Conservation (phyloP, 2,797 vertebrate genomes). For the Myotis findleyi region DNA sequence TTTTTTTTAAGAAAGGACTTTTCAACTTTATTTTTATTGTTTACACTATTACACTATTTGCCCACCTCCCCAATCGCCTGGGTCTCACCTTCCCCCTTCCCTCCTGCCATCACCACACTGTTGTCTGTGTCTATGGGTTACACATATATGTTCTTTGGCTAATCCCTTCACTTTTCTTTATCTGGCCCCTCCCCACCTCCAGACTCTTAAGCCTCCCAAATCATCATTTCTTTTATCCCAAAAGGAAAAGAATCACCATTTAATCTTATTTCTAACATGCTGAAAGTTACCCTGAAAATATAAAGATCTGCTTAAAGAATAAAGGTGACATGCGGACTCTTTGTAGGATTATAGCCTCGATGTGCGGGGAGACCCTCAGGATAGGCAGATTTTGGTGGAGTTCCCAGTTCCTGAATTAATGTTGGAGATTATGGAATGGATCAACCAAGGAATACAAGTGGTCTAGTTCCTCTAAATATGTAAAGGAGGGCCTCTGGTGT, state of each 20-base stretch:
- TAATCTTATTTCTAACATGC: conserved; percentile 65
- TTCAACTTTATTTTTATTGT: neutral
- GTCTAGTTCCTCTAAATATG: neutral
- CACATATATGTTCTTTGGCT: neutral
- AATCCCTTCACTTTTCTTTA: neutral
- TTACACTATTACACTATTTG: neutral
- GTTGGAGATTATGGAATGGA: neutral
- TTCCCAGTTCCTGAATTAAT: neutral
- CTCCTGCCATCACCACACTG: neutral
- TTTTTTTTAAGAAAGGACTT: neutral
- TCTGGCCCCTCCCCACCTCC: neutral
- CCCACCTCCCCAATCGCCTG: neutral
- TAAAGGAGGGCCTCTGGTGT: neutral
- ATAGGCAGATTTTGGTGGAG: neutral
- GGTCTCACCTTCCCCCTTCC: neutral
- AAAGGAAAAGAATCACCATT: conserved; percentile 33
- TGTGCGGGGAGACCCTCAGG: neutral
- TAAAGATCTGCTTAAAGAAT: conserved; percentile 53
- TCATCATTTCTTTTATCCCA: conserved; percentile 9
- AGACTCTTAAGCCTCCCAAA: neutral
- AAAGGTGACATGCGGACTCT: neutral
- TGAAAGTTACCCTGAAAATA: conserved; percentile 30
- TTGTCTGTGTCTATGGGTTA: neutral
- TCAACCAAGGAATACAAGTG: neutral
- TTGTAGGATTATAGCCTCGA: neutral